A percentile compares a stretch with the other conserved stretches of the same genome.
phyloP scores from a whole-genome alignment of 1,140 invertebrate genomes.

The Liolophura sinensis region DNA sequence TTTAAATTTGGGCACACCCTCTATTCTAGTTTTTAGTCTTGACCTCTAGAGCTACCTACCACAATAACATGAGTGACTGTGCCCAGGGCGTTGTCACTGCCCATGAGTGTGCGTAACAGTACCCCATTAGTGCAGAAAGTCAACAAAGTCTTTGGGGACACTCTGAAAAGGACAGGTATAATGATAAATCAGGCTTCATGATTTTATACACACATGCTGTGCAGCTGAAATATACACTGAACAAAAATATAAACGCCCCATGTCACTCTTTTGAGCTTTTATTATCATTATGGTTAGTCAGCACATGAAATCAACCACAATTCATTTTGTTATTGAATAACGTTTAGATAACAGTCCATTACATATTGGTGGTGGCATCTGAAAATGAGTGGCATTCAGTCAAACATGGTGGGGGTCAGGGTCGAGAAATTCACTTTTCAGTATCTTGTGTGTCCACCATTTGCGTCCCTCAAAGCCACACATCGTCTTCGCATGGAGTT shows the following conservation, averaged over 20 bases:
- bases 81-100: slow-evolving; percentile 68
- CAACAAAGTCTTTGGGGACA: slow-evolving; percentile 78
- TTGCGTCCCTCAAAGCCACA: too few species aligned
- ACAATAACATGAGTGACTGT: slow-evolving; percentile 88
- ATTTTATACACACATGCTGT: neutral
- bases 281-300: too few species aligned
- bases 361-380: too few species aligned
- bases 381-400: too few species aligned
- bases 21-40: slow-evolving; percentile 1
- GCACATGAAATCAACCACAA: too few species aligned
- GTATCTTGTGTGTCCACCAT: too few species aligned
- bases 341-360: too few species aligned
- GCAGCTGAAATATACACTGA: slow-evolving; percentile 1
- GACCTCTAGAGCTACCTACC: slow-evolving; percentile 70
- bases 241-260: neutral
- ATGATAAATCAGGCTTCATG: slow-evolving; percentile 1
- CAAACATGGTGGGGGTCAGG: too few species aligned
- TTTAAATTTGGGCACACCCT: neutral
- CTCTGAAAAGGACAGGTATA: slow-evolving; percentile 57
- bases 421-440: too few species aligned
- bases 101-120: slow-evolving; percentile 82
- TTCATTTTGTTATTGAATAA: too few species aligned
- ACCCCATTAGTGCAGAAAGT: slow-evolving; percentile 93
- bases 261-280: too few species aligned
- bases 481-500: too few species aligned